These are phyloP conservation scores for Eupithecia inturbata DNA, from an alignment of 2,888 invertebrate species.

Conservation along the genomic window DNA sequence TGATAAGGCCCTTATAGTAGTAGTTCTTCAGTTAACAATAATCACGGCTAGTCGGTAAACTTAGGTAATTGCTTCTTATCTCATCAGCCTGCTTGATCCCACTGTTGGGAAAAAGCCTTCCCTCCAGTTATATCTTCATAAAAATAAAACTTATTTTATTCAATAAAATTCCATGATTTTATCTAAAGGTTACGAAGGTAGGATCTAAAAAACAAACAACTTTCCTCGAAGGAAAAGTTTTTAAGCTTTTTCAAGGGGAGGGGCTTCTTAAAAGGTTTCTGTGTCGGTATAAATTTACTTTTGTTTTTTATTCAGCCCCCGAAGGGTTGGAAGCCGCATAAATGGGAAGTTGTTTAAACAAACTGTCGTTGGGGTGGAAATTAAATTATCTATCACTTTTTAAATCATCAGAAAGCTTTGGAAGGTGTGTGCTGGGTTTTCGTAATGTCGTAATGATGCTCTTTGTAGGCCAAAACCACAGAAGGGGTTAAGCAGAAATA, in stretches of 20 bases:
- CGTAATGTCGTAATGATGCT: no score
- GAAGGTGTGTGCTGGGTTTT: not conserved
- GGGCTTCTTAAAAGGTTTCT: constrained; percentile 80
- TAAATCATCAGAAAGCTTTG: not conserved
- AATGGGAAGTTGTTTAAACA: constrained; percentile 51
- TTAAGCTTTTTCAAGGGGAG: constrained; percentile 70
- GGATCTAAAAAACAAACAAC: not conserved
- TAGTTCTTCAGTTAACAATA: no score
- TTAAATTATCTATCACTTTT: not conserved
- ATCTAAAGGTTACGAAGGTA: not conserved
- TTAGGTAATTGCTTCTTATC: no score
- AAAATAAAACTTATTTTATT: not conserved
- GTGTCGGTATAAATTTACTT: constrained; percentile 60
- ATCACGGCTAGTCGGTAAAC: no score
- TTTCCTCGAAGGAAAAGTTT: constrained; percentile 34
- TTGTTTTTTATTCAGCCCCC: constrained; percentile 56
- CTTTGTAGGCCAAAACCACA: no score
- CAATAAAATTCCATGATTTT: not conserved
- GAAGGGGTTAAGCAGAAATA: no score
- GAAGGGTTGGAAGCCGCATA: constrained; percentile 76
- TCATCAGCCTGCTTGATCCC: no score
- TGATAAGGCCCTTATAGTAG: no score
- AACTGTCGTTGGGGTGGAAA: constrained; percentile 22
- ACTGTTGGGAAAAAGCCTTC: no score
- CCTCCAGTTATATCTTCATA: no score